Conservation (phyloP, 2,797 vertebrate genomes). For the Acrossocheilus wenchowensis region DNA sequence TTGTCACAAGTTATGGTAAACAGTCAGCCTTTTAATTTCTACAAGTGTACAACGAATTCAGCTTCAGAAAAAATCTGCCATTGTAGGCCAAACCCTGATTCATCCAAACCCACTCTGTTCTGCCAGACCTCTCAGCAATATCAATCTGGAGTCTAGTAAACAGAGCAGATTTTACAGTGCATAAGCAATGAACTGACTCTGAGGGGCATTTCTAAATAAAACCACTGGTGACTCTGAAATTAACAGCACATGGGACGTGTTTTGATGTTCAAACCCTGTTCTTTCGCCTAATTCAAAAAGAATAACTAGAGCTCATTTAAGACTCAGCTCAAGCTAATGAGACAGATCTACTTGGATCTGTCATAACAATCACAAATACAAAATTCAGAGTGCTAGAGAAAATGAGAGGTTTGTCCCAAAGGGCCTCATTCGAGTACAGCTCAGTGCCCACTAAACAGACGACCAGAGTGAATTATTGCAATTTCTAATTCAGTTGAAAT, state of each 20-base stretch:
- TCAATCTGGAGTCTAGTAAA: slow-evolving; percentile 10
- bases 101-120: neutral
- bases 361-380: slow-evolving; percentile 14
- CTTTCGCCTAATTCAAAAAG: slow-evolving; percentile 8
- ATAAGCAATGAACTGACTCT: neutral
- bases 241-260: neutral
- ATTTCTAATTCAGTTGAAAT: neutral
- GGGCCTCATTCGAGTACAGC: neutral
- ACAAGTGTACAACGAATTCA: neutral
- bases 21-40: neutral
- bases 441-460: neutral
- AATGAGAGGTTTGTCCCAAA: neutral
- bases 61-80: neutral
- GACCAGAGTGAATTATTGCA: neutral
- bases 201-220: neutral
- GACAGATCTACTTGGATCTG: neutral
- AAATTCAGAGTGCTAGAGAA: neutral
- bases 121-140: neutral
- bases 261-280: neutral
- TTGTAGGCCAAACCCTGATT: neutral
- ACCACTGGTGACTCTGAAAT: neutral
- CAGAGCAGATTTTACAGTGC: neutral
- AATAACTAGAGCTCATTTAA: slow-evolving; percentile 14
- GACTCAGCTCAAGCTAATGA: slow-evolving; percentile 24
- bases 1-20: neutral